Evolutionary conservation across 2,113 vertebrate species (phyloP).

Genomic region (Pseudois nayaur): DNA sequence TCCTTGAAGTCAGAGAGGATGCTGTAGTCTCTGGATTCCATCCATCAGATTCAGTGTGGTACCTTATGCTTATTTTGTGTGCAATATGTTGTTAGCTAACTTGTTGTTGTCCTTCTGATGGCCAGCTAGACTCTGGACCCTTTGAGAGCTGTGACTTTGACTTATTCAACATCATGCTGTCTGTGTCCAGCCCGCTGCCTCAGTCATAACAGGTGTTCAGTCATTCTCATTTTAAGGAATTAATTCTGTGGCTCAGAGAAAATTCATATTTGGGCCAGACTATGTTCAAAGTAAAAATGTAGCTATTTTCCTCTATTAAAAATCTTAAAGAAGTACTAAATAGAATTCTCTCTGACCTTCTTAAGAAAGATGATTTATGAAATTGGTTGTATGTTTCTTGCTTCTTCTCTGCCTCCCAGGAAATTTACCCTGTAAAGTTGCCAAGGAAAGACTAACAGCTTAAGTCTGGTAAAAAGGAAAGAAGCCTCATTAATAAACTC

Average conservation of each 20-base stretch:
- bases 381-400: conserved; percentile 26
- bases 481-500: conserved; percentile 55
- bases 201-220: not conserved
- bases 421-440: conserved; percentile 53
- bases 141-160: not conserved
- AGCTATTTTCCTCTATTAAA: not conserved
- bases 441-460: conserved; percentile 53
- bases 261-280: not conserved
- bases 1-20: not conserved
- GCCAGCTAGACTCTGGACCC: not conserved
- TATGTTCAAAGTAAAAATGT: not conserved
- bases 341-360: not conserved
- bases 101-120: not conserved
- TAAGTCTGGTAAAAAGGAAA: conserved; percentile 23
- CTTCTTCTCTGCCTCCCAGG: conserved; percentile 13
- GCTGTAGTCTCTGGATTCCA: not conserved
- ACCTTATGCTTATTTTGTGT: not conserved
- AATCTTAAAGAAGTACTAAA: not conserved
- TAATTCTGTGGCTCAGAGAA: not conserved
- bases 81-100: not conserved
- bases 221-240: not conserved
- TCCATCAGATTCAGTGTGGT: not conserved
- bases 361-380: not conserved
- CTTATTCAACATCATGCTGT: not conserved
- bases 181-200: not conserved